A percentile compares a stretch with the other conserved stretches of the same genome.
Evolutionary conservation across 37 sponge, comb jelly and placozoan species (phyloP).

Genomic region (Spongilla lacustris): DNA sequence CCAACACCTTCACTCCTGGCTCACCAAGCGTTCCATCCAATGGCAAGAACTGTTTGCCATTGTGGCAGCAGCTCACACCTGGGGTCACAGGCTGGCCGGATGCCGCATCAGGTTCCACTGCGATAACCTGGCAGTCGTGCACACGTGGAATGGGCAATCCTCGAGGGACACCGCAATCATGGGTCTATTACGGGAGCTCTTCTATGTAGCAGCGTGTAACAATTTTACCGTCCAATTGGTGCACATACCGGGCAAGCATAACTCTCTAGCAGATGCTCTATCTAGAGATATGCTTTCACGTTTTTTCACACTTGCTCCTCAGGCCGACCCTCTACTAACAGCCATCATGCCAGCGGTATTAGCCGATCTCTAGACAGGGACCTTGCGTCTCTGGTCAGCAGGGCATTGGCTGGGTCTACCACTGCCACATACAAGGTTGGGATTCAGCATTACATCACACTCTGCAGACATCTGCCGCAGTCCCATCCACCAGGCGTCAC

Average conservation of each 20-base stretch:
- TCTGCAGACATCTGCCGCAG: constrained; percentile 2
- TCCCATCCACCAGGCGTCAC: too few relatives aligned
- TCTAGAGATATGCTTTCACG: constrained; percentile 18
- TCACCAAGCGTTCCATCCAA: constrained; percentile 13
- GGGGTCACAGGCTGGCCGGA: constrained; percentile 31
- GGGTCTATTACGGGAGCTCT: constrained; percentile 16
- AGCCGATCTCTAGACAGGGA: background rate
- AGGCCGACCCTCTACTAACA: constrained; percentile 23
- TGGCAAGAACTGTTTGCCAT: constrained; percentile 53
- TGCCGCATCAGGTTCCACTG: constrained; percentile 32
- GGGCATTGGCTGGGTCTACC: constrained; percentile 17
- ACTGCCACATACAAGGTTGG: constrained; percentile 35
- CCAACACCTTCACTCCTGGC: constrained; percentile 7
- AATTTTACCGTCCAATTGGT: constrained; percentile 20
- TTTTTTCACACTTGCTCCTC: constrained; percentile 34
- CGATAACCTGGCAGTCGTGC: constrained; percentile 42
- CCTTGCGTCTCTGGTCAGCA: background rate
- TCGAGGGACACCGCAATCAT: constrained; percentile 35
- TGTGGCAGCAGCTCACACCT: constrained; percentile 31
- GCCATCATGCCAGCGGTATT: constrained; percentile 21
- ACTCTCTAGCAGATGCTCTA: constrained; percentile 52
- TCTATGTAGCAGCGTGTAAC: constrained; percentile 2
- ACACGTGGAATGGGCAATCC: constrained; percentile 21
- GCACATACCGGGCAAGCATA: constrained; percentile 28
- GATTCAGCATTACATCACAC: background rate